phyloP scores from a whole-genome alignment of 1,140 invertebrate species.

The Panulirus ornatus region DNA sequence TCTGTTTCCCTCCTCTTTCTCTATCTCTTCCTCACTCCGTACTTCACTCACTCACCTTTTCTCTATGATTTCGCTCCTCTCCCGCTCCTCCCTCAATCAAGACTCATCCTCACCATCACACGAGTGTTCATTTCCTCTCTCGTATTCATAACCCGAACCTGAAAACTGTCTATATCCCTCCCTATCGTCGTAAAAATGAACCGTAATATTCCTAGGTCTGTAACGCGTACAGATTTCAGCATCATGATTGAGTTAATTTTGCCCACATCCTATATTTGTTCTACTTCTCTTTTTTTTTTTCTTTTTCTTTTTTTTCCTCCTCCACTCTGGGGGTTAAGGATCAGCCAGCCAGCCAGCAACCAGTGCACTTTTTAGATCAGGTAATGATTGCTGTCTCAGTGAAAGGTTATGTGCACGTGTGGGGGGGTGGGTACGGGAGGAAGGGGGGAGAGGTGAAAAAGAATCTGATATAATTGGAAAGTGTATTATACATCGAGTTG shows the following conservation, averaged over 20 bases:
- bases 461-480: too few relatives aligned
- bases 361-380: too few relatives aligned
- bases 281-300: background rate
- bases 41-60: background rate
- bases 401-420: too few relatives aligned
- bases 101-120: background rate
- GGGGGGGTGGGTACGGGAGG: too few relatives aligned
- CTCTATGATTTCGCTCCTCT: background rate
- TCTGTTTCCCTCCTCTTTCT: background rate
- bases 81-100: background rate
- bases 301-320: background rate
- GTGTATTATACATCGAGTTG: too few relatives aligned
- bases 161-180: background rate
- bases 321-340: background rate
- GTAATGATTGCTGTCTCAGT: too few relatives aligned
- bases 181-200: background rate
- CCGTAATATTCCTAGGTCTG: too few relatives aligned
- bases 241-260: too few relatives aligned
- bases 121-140: background rate
- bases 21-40: background rate
- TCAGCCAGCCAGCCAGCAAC: background rate
- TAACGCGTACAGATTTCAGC: too few relatives aligned
- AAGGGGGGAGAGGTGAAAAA: too few relatives aligned
- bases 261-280: too few relatives aligned
- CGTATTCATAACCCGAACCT: background rate